phyloP scores from a whole-genome alignment of 1,140 invertebrate genomes.

The Drosophila ironensis region DNA sequence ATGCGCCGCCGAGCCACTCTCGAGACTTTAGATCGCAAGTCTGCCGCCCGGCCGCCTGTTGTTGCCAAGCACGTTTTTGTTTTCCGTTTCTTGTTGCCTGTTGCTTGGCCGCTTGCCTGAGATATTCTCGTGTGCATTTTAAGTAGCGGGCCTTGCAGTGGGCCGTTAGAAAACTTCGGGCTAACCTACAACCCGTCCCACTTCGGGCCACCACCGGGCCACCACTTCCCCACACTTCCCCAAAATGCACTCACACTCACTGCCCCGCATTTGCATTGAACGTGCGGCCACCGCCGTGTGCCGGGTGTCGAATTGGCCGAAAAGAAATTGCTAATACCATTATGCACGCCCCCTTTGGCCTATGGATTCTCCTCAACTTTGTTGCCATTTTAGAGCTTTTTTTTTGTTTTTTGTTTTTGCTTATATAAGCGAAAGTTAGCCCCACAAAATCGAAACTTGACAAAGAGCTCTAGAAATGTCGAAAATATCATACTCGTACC shows the following conservation, averaged over 20 bases:
- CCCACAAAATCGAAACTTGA: slow-evolving; percentile 11
- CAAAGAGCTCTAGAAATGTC: slow-evolving; percentile 39
- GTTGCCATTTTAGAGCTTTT: slow-evolving; percentile 51
- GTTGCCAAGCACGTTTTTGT: slow-evolving; percentile 76
- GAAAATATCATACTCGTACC: neutral
- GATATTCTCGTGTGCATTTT: slow-evolving; percentile 67
- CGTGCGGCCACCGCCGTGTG: slow-evolving; percentile 11
- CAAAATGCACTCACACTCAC: slow-evolving; percentile 9
- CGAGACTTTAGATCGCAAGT: no score
- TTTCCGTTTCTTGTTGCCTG: slow-evolving; percentile 44
- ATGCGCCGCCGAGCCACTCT: slow-evolving; percentile 44
- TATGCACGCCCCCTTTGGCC: slow-evolving; percentile 51
- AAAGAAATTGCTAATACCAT: slow-evolving; percentile 59
- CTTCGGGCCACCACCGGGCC: no score
- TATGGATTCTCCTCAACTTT: slow-evolving; percentile 24
- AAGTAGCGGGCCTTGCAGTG: slow-evolving; percentile 65
- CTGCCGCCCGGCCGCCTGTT: neutral
- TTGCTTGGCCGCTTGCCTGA: neutral
- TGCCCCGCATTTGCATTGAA: slow-evolving; percentile 63
- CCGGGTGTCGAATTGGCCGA: slow-evolving; percentile 57
- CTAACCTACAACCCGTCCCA: slow-evolving; percentile 70
- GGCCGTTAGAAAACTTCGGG: slow-evolving; percentile 64
- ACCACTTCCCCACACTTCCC: no score
- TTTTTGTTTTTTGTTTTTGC: no score
- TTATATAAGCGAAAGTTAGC: slow-evolving; percentile 76